phyloP scores from a whole-genome alignment of 2,888 invertebrate genomes.

The Eilema depressum region DNA sequence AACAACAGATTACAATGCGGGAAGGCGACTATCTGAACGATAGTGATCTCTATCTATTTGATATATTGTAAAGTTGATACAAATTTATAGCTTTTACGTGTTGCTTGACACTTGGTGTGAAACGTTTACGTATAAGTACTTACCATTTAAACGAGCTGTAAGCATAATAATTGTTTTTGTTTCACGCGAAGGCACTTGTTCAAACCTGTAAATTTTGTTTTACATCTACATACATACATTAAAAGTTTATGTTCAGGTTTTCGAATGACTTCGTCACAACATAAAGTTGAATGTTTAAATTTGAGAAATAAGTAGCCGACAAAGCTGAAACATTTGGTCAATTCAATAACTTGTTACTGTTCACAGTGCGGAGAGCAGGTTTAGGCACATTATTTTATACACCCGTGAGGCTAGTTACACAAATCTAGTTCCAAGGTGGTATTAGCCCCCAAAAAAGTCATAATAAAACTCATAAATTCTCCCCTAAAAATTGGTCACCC shows the following conservation, averaged over 20 bases:
- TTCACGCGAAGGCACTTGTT: slow-evolving; percentile 44
- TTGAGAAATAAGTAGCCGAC: slow-evolving; percentile 30
- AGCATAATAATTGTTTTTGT: slow-evolving; percentile 47
- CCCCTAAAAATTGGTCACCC: slow-evolving; percentile 84
- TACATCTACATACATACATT: slow-evolving; percentile 38
- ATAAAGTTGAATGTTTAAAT: slow-evolving; percentile 41
- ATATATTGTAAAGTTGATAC: slow-evolving; percentile 75
- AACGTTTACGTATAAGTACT: slow-evolving; percentile 48
- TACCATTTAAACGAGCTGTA: slow-evolving; percentile 47
- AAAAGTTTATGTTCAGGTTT: slow-evolving; percentile 40
- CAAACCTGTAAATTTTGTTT: slow-evolving; percentile 42
- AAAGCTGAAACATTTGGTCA: slow-evolving; percentile 30
- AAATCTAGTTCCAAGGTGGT: slow-evolving; percentile 62
- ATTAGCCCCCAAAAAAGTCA: slow-evolving; percentile 72
- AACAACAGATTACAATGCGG: slow-evolving; percentile 86
- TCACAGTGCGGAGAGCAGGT: slow-evolving; percentile 37
- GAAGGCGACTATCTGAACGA: slow-evolving; percentile 71
- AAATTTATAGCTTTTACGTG: slow-evolving; percentile 70
- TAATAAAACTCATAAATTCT: slow-evolving; percentile 79
- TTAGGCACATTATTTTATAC: slow-evolving; percentile 41
- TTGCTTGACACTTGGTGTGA: slow-evolving; percentile 51
- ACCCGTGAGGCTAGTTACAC: slow-evolving; percentile 49
- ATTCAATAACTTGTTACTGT: slow-evolving; percentile 34
- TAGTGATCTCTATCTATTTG: slow-evolving; percentile 73
- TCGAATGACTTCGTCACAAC: slow-evolving; percentile 37